Conservation (phyloP, 2,888 invertebrate genomes). For the Eugnorisma glareosa region DNA sequence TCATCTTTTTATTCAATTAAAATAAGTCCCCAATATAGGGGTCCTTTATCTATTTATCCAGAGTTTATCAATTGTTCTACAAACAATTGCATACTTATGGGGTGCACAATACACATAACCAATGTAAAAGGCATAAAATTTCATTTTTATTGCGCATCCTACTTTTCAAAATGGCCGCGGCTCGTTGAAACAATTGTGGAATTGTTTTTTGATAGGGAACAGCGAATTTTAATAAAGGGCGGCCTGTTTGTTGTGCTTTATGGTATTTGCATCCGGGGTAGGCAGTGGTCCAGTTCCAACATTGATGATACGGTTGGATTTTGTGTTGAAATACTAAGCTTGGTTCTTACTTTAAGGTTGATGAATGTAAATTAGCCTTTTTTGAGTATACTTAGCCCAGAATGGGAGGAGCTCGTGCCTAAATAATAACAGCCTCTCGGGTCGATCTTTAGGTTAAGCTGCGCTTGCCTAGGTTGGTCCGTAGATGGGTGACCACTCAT, state of each 20-base stretch:
- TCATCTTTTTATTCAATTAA: slow-evolving; percentile 23
- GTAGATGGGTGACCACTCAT: too few species aligned
- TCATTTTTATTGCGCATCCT: slow-evolving; percentile 77
- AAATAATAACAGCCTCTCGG: too few species aligned
- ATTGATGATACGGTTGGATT: not conserved
- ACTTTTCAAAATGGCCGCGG: slow-evolving; percentile 55
- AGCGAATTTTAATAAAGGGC: slow-evolving; percentile 56
- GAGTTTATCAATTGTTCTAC: slow-evolving; percentile 59
- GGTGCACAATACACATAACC: slow-evolving; percentile 63
- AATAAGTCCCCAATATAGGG: slow-evolving; percentile 56
- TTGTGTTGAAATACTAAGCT: not conserved
- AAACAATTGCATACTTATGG: slow-evolving; percentile 65
- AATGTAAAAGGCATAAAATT: slow-evolving; percentile 82
- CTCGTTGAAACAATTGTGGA: slow-evolving; percentile 62
- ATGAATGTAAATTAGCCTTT: too few species aligned
- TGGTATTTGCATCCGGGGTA: not conserved
- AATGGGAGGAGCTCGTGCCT: too few species aligned
- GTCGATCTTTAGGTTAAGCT: too few species aligned
- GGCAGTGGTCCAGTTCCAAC: not conserved
- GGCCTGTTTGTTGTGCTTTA: slow-evolving; percentile 43
- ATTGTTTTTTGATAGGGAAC: slow-evolving; percentile 59
- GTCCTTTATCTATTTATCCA: slow-evolving; percentile 60
- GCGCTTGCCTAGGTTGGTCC: too few species aligned
- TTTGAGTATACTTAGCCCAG: too few species aligned
- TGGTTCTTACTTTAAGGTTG: not conserved